A percentile compares a stretch with the other conserved stretches of the same genome.
phyloP scores from a whole-genome alignment of 2,888 invertebrate genomes.

The Phengaris arion region DNA sequence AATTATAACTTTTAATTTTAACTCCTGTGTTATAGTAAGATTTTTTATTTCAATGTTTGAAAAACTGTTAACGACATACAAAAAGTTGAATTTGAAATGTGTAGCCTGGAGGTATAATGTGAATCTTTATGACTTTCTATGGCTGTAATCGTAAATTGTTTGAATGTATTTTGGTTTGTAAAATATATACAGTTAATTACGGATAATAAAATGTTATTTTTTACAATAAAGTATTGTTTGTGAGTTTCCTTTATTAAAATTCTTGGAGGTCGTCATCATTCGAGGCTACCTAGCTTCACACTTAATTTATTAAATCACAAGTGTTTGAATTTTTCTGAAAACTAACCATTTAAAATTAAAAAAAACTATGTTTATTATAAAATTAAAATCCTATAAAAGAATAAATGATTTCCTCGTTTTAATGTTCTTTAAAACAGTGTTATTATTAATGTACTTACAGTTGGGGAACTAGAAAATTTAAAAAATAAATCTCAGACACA shows the following conservation, averaged over 20 bases:
- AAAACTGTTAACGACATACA: background rate
- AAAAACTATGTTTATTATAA: too few species aligned
- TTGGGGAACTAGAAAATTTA: background rate
- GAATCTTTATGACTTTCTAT: conserved; percentile 18
- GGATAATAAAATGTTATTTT: conserved; percentile 8
- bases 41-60: conserved; percentile 16
- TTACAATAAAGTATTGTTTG: conserved; percentile 20
- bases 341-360: too few species aligned
- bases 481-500: background rate
- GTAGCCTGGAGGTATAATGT: background rate
- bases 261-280: conserved; percentile 19
- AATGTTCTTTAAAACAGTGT: too few species aligned
- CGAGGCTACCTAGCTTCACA: background rate
- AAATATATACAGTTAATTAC: conserved; percentile 18
- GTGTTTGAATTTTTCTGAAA: too few species aligned
- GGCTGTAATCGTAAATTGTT: conserved; percentile 10
- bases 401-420: too few species aligned
- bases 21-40: background rate
- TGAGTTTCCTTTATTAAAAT: conserved; percentile 26
- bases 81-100: background rate
- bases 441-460: background rate
- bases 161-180: conserved; percentile 14
- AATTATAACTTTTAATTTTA: background rate
- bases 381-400: too few species aligned
- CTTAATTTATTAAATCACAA: background rate